A percentile compares a stretch with the other conserved stretches of the same genome.
These are phyloP conservation scores for Stigmatopora argus DNA, from an alignment of 2,113 vertebrate species.

Conservation along the genomic window DNA sequence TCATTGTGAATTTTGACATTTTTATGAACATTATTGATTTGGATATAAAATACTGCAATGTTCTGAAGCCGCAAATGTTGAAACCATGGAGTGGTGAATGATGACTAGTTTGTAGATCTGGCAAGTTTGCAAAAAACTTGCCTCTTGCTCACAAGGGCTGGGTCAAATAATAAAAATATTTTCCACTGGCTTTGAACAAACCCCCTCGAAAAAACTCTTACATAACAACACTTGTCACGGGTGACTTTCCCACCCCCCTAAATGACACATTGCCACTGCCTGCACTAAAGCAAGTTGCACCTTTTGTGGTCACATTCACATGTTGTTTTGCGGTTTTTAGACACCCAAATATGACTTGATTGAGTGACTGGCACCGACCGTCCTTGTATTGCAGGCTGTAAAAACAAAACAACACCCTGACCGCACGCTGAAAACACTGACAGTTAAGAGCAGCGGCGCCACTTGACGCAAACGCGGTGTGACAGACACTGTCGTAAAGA, in stretches of 20 bases:
- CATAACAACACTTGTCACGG: constrained; percentile 29
- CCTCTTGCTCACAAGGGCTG: constrained; percentile 52
- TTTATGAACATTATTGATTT: too few species aligned
- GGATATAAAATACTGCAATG: too few species aligned
- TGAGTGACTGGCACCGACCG: constrained; percentile 33
- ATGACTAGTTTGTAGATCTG: background rate
- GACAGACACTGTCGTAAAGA: constrained; percentile 57
- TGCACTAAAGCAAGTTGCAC: constrained; percentile 5
- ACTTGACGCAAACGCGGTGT: constrained; percentile 51
- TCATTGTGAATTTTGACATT: too few species aligned
- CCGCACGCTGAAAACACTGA: constrained; percentile 43
- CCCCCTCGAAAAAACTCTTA: constrained; percentile 8
- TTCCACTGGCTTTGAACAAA: constrained; percentile 15
- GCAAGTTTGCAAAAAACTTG: constrained; percentile 48
- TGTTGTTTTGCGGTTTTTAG: constrained; percentile 18
- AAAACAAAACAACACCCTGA: constrained; percentile 42
- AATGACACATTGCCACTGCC: constrained; percentile 6
- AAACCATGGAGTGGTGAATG: too few species aligned
- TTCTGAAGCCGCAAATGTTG: too few species aligned
- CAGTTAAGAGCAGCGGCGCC: constrained; percentile 49
- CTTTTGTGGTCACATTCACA: constrained; percentile 7
- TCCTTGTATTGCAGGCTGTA: constrained; percentile 50
- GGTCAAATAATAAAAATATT: constrained; percentile 43
- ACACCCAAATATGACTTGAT: constrained; percentile 35
- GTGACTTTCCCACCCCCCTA: constrained; percentile 32